These are phyloP conservation scores for Dynastes grantii DNA, from an alignment of 2,888 invertebrate species.

Conservation along the genomic window DNA sequence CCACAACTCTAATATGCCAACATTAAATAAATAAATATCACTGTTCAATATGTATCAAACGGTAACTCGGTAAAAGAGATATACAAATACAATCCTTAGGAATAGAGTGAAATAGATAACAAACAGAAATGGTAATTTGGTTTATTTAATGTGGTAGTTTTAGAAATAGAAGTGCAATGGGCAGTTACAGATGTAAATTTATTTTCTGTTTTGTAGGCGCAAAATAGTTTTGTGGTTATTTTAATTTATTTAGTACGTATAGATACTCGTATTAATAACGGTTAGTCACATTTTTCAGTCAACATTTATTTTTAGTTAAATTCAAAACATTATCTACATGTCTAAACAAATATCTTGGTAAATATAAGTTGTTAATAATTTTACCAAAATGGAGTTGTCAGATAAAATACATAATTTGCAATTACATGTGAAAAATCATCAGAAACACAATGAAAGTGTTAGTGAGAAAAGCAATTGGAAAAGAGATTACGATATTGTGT, in stretches of 20 bases:
- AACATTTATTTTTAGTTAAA: slow-evolving; percentile 43
- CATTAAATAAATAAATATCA: slow-evolving; percentile 38
- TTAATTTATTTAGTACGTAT: slow-evolving; percentile 46
- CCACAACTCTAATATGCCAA: slow-evolving; percentile 22
- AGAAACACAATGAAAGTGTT: slow-evolving; percentile 50
- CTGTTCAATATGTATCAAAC: not conserved
- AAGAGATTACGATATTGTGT: slow-evolving; percentile 48
- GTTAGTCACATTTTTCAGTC: slow-evolving; percentile 24
- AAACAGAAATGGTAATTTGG: slow-evolving; percentile 5
- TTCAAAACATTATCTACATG: slow-evolving; percentile 53
- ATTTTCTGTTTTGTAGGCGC: slow-evolving; percentile 54
- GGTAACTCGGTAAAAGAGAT: slow-evolving; percentile 20
- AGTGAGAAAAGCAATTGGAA: slow-evolving; percentile 40
- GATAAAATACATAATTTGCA: slow-evolving; percentile 61
- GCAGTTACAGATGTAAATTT: slow-evolving; percentile 56
- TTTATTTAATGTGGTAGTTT: slow-evolving; percentile 28
- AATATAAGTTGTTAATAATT: slow-evolving; percentile 49
- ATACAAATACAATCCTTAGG: not conserved
- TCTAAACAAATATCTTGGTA: slow-evolving; percentile 53
- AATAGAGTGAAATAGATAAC: slow-evolving; percentile 18
- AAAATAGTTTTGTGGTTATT: slow-evolving; percentile 53
- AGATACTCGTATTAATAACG: slow-evolving; percentile 30
- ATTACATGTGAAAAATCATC: slow-evolving; percentile 55
- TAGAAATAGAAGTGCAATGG: slow-evolving; percentile 62
- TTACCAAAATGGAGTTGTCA: slow-evolving; percentile 64